These are phyloP conservation scores for Drosophila mercatorum DNA, from an alignment of 2,888 invertebrate genomes.

Conservation along the genomic window DNA sequence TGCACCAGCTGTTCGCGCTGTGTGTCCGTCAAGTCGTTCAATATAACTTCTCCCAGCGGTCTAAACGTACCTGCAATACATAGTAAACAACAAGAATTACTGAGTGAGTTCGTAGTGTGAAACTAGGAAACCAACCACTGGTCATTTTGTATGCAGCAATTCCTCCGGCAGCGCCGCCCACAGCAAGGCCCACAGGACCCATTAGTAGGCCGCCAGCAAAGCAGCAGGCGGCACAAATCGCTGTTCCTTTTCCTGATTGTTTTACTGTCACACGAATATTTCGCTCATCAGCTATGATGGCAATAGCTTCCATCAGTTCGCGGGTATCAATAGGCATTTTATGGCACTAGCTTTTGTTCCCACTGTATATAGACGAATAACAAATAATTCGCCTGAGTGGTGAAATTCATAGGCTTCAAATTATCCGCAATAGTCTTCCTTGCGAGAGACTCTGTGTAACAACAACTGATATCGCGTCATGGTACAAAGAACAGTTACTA, in stretches of 20 bases:
- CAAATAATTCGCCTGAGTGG: neutral
- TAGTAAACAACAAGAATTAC: conserved; percentile 2
- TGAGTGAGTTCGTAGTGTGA: neutral
- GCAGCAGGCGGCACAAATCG: conserved; percentile 80
- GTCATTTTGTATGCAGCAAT: conserved; percentile 80
- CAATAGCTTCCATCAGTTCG: conserved; percentile 82
- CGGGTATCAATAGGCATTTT: conserved; percentile 82
- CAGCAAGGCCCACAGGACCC: conserved; percentile 82
- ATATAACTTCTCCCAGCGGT: conserved; percentile 82
- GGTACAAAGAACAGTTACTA: conserved; percentile 38
- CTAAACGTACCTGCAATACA: conserved; percentile 75
- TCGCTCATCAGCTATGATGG: conserved; percentile 82
- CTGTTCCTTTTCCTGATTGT: conserved; percentile 81
- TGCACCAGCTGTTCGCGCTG: conserved; percentile 79
- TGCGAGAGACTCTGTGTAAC: neutral
- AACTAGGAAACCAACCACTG: conserved; percentile 66
- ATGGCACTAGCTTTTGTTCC: neutral
- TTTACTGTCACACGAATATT: conserved; percentile 81
- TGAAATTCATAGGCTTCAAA: neutral
- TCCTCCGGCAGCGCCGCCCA: conserved; percentile 83
- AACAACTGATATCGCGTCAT: conserved; percentile 19
- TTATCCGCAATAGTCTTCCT: neutral
- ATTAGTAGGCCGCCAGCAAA: conserved; percentile 82
- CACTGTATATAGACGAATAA: neutral
- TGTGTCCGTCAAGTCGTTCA: conserved; percentile 79